phyloP scores from a whole-genome alignment of 2,888 invertebrate species.

The Subacronicta megacephala region DNA sequence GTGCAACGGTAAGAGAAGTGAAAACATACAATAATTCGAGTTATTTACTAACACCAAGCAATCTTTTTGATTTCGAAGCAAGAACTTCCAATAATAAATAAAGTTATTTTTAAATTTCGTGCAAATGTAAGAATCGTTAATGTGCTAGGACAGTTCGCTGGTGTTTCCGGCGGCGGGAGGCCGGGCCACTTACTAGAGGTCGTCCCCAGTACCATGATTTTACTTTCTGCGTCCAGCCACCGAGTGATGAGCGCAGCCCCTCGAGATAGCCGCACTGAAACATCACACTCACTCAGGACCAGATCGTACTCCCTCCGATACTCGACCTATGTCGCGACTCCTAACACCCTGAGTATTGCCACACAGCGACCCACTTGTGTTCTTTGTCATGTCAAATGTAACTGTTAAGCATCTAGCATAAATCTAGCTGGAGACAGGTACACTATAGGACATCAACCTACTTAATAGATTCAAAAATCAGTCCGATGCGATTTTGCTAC shows the following conservation, averaged over 20 bases:
- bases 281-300: slow-evolving; percentile 89
- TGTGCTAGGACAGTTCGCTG: slow-evolving; percentile 87
- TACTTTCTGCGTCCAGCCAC: slow-evolving; percentile 98
- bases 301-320: slow-evolving; percentile 68
- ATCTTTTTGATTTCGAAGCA: slow-evolving; percentile 82
- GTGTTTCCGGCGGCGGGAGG: slow-evolving; percentile 80
- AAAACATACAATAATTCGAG: slow-evolving; percentile 77
- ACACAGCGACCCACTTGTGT: slow-evolving; percentile 63
- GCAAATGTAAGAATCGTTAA: slow-evolving; percentile 86
- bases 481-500: slow-evolving; percentile 54
- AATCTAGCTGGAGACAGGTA: slow-evolving; percentile 65
- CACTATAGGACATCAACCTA: slow-evolving; percentile 64
- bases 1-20: slow-evolving; percentile 85
- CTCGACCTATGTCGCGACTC: slow-evolving; percentile 52
- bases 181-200: slow-evolving; percentile 96
- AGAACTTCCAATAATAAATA: slow-evolving; percentile 78
- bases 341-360: slow-evolving; percentile 51
- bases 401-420: slow-evolving; percentile 74
- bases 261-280: slow-evolving; percentile 97
- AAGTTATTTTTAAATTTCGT: slow-evolving; percentile 77
- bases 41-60: slow-evolving; percentile 85
- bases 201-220: slow-evolving; percentile 99
- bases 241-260: slow-evolving; percentile 98
- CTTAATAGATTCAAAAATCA: slow-evolving; percentile 46
- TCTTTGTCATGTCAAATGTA: slow-evolving; percentile 72